Base-by-base conservation (phyloP, 2,113 vertebrate genomes). In the Promerops cafer region DNA sequence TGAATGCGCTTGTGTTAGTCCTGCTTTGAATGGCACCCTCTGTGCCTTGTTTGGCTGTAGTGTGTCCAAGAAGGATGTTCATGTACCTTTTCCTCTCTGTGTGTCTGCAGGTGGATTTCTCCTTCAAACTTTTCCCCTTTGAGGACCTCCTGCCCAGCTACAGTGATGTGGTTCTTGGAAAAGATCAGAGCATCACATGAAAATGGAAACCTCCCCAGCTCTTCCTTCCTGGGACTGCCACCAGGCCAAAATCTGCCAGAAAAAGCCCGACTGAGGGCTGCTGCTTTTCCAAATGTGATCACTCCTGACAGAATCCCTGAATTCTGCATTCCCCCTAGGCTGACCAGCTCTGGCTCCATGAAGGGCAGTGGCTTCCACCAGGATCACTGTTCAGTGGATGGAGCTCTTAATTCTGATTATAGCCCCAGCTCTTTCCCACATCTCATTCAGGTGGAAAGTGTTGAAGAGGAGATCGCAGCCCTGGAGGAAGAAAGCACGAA, bases 371-470 rank as follows among this genome's bases (percentile, higher is more conserved):
- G 72, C 23, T 86, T 75, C 26, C 30, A 56, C 76, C 96, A 97
- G 47, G 85, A 96, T 60, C 50, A 35, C 35, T 61, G 69, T 70
- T 94, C 2, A 59, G 90, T 16, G 94, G 96, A 84, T 47, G 70
- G 1, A 77, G 87, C 47, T 69, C n/a, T 95, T 42, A 72, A 63
- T 81, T 64, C 52, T 14, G 71, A 61, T 15, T 18, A 11, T 19
- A 28, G 61, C 21, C 22, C 22, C 16, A 31, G 75, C 28, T 61
- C 28, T 63, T 90, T 66, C 52, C 94, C 97, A 1, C 98, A 98
- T 59, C 98, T 99, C 30, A 99, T 99, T 89, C 99, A 99, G 89
- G 98, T 99, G 86, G 99, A 99, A 92, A 98, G 98, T 24, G 98
- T 98, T 75, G 98, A 90, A 70, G 87, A 99, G 33, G 98, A 99